Evolutionary conservation across 2,888 invertebrate species (phyloP).

Genomic region (Epirrita christyi): DNA sequence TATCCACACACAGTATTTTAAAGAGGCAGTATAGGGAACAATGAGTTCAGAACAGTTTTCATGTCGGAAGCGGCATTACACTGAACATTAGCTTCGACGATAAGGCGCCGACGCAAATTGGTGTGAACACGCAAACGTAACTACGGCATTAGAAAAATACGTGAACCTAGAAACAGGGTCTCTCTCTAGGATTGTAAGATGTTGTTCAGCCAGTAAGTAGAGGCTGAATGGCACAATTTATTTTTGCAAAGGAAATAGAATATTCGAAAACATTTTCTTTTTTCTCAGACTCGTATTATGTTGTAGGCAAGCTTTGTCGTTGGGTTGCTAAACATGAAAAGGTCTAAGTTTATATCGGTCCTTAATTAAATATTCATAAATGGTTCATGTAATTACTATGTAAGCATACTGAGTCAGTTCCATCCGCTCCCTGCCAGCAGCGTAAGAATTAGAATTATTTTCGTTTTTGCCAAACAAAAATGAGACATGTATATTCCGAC

Average conservation of each 20-base stretch:
- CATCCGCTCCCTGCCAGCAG: neutral
- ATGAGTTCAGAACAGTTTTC: constrained; percentile 73
- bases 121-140: constrained; percentile 67
- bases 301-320: no score
- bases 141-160: constrained; percentile 55
- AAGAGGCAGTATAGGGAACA: constrained; percentile 59
- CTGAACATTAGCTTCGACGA: constrained; percentile 77
- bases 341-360: no score
- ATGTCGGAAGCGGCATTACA: constrained; percentile 81
- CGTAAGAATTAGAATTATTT: constrained; percentile 23
- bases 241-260: neutral
- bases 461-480: constrained; percentile 31
- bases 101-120: constrained; percentile 80
- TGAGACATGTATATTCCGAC: constrained; percentile 28
- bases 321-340: no score
- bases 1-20: constrained; percentile 57
- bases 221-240: neutral
- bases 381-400: no score
- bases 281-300: neutral
- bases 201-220: neutral
- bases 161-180: constrained; percentile 40
- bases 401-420: neutral
- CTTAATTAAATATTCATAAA: no score
- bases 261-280: neutral
- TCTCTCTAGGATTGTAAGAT: constrained; percentile 10